Conservation (phyloP, 2,113 vertebrate genomes). For the Typhlomys cinereus region DNA sequence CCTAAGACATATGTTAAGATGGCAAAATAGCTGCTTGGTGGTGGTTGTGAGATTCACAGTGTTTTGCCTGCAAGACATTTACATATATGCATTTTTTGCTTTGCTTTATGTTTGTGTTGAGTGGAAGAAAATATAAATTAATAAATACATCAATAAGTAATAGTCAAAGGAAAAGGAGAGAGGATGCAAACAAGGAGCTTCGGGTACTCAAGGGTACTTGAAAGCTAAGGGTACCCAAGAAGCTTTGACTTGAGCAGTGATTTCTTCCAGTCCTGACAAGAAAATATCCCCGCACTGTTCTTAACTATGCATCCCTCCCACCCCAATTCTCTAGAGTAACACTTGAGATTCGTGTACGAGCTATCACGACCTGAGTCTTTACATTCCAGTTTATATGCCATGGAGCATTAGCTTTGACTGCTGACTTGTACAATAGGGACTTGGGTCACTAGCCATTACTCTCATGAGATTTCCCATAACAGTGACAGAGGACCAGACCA, state of each 20-base stretch:
- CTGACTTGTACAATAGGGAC: slow-evolving; percentile 10
- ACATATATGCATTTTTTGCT: slow-evolving; percentile 76
- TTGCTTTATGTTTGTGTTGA: slow-evolving; percentile 82
- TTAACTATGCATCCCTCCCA: slow-evolving; percentile 1
- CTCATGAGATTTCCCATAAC: slow-evolving; percentile 39
- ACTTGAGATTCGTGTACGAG: slow-evolving; percentile 64
- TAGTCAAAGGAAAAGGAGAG: slow-evolving; percentile 8
- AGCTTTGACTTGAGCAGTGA: slow-evolving; percentile 77
- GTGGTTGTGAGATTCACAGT: slow-evolving; percentile 88
- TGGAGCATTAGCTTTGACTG: slow-evolving; percentile 57
- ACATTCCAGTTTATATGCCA: background rate
- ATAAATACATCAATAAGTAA: slow-evolving; percentile 49
- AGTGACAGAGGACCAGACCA: slow-evolving; percentile 9
- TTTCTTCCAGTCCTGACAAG: slow-evolving; percentile 72
- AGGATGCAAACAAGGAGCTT: no score
- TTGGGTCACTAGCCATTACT: background rate
- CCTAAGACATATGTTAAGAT: slow-evolving; percentile 85
- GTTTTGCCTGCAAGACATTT: slow-evolving; percentile 84
- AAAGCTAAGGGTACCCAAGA: slow-evolving; percentile 78
- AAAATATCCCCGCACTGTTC: slow-evolving; percentile 74
- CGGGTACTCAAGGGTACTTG: no score
- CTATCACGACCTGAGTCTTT: slow-evolving; percentile 61
- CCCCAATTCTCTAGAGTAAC: slow-evolving; percentile 60
- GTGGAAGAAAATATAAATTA: slow-evolving; percentile 66
- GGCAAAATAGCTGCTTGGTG: slow-evolving; percentile 86